phyloP scores from a whole-genome alignment of 2,113 vertebrate species.

The Drymodes brunneopygia region DNA sequence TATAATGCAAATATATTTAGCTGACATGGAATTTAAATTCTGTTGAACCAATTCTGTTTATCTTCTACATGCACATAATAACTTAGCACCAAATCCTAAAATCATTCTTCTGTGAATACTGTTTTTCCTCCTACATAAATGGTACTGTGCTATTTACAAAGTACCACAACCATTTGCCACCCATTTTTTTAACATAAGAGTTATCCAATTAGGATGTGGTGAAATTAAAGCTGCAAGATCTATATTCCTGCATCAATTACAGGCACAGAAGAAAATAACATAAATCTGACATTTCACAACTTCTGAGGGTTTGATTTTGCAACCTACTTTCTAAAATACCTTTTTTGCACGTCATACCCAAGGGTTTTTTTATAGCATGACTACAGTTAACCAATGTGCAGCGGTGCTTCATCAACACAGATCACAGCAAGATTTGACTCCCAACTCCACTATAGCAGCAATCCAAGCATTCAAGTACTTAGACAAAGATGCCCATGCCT shows the following conservation, averaged over 20 bases:
- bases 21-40: neutral
- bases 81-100: neutral
- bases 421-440: neutral
- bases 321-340: slow-evolving; percentile 35
- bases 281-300: slow-evolving; percentile 8
- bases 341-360: neutral
- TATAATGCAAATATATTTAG: slow-evolving; percentile 12
- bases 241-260: neutral
- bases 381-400: neutral
- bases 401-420: neutral
- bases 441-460: neutral
- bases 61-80: neutral
- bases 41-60: neutral
- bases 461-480: neutral
- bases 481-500: neutral
- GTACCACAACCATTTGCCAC: neutral
- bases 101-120: neutral
- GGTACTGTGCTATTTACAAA: neutral
- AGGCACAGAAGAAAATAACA: neutral
- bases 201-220: neutral
- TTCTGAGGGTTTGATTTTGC: slow-evolving; percentile 9
- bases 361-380: neutral
- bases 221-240: neutral
- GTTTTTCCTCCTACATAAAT: neutral
- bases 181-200: neutral